A percentile compares a stretch with the other conserved stretches of the same genome.
phyloP scores from a whole-genome alignment of 2,113 vertebrate species.

The Ptyas mucosa region DNA sequence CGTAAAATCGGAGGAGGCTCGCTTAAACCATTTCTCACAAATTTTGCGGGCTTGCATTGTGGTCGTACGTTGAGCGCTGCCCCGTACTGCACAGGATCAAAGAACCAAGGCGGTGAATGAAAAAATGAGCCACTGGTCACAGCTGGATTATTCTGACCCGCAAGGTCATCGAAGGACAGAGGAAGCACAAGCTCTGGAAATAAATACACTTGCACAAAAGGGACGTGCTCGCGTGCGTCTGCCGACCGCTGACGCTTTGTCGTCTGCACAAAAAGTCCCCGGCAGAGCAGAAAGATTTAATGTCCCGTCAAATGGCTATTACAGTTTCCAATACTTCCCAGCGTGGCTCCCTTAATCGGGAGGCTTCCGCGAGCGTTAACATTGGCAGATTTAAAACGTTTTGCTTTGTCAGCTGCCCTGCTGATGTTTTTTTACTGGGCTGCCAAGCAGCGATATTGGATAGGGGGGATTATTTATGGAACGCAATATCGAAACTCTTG shows the following conservation, averaged over 20 bases:
- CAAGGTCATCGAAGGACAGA: neutral
- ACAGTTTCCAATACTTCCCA: fast-evolving
- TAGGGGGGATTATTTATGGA: neutral
- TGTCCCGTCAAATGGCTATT: fast-evolving
- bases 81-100: neutral
- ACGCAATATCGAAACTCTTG: neutral
- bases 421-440: neutral
- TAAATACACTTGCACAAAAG: neutral
- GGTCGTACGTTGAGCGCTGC: neutral
- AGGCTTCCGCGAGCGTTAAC: fast-evolving
- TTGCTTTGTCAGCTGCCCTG: fast-evolving
- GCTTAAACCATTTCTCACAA: too few species aligned
- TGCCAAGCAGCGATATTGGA: fast-evolving
- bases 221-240: neutral
- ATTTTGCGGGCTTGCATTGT: too few species aligned
- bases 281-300: neutral
- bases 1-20: too few species aligned
- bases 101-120: neutral
- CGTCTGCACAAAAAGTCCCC: neutral
- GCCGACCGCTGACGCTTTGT: neutral
- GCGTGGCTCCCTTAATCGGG: neutral
- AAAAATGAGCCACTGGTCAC: neutral
- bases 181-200: neutral
- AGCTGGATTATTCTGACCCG: neutral
- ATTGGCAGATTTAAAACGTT: neutral